Evolutionary conservation across 1,140 invertebrate genomes (phyloP).

Genomic region (Lepeophtheirus salmonis): DNA sequence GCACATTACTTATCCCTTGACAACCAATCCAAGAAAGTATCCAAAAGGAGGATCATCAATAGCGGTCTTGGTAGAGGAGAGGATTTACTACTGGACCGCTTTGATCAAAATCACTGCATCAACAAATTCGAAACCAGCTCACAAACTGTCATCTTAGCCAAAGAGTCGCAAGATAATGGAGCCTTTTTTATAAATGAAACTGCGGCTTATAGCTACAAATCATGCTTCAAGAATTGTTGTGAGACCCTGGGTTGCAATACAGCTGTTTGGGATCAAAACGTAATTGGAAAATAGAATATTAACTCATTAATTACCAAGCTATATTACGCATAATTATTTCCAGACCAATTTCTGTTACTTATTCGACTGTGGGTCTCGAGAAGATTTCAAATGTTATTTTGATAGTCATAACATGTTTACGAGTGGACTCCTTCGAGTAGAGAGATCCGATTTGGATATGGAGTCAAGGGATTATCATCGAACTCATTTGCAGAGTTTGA

Average conservation of each 20-base stretch:
- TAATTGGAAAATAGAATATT: conserved; percentile 26
- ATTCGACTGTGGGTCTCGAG: conserved; percentile 67
- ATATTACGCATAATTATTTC: conserved; percentile 24
- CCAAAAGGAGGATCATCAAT: not conserved
- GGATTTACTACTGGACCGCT: conserved; percentile 18
- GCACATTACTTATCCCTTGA: not conserved
- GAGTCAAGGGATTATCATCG: conserved; percentile 47
- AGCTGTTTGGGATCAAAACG: conserved; percentile 78
- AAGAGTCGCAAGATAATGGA: conserved; percentile 63
- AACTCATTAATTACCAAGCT: not conserved
- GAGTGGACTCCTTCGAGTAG: conserved; percentile 54
- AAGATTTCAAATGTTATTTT: conserved; percentile 80
- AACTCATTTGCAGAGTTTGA: conserved; percentile 62
- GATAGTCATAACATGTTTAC: conserved; percentile 68
- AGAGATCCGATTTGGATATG: conserved; percentile 39
- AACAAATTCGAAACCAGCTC: conserved; percentile 62
- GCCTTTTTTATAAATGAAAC: conserved; percentile 69
- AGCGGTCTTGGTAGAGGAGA: not conserved
- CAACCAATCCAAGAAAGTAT: not conserved
- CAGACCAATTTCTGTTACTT: conserved; percentile 74
- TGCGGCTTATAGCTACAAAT: conserved; percentile 48
- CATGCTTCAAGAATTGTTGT: conserved; percentile 67
- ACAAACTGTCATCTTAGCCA: conserved; percentile 72
- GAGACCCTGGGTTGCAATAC: conserved; percentile 67
- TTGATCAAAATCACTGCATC: conserved; percentile 26